phyloP scores from a whole-genome alignment of 2,113 vertebrate species.

The Peromyscus californicus region DNA sequence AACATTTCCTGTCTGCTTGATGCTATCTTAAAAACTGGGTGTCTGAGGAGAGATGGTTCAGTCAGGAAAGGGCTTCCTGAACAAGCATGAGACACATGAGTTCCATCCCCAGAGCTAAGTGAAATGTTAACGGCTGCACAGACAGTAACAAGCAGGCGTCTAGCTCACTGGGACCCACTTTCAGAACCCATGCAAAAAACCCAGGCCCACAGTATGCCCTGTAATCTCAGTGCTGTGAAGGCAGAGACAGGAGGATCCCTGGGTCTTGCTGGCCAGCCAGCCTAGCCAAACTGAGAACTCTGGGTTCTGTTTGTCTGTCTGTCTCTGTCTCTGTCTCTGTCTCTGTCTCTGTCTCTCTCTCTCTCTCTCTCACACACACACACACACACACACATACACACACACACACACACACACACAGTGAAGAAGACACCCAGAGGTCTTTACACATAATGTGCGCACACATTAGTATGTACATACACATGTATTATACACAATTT shows the following conservation, averaged over 20 bases:
- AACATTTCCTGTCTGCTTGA: not conserved
- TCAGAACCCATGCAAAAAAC: not conserved
- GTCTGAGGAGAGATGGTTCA: not conserved
- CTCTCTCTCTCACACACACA: no score
- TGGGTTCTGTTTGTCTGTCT: no score
- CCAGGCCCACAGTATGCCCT: not conserved
- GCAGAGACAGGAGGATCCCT: no score
- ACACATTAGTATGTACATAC: not conserved
- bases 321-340: no score
- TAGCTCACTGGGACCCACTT: no score
- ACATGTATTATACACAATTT: not conserved
- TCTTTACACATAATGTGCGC: no score
- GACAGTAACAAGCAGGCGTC: not conserved
- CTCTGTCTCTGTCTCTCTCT: no score
- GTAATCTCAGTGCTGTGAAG: no score
- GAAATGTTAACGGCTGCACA: not conserved
- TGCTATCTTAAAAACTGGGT: not conserved
- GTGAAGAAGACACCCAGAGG: not conserved
- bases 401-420: no score
- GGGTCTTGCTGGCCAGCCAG: not conserved
- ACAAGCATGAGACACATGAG: not conserved
- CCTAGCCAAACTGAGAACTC: not conserved
- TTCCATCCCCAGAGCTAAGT: not conserved
- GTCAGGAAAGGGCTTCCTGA: not conserved
- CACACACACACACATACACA: no score